Conservation (phyloP, 1,140 invertebrate species). For the Caerostris darwini region DNA sequence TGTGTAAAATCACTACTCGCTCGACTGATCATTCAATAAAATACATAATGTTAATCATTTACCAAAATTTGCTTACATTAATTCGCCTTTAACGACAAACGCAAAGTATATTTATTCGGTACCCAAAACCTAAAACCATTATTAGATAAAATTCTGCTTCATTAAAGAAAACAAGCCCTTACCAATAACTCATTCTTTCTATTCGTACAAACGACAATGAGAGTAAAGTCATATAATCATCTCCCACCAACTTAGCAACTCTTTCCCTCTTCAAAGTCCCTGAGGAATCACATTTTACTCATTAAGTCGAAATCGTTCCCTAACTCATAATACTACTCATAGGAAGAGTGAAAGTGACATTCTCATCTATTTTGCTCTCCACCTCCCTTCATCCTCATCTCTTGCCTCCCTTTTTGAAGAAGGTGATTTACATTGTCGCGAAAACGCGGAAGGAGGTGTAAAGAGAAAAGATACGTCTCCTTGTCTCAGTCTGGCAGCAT, state of each 20-base stretch:
- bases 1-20: too few species aligned
- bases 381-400: too few species aligned
- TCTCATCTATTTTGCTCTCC: neutral
- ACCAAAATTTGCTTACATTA: neutral
- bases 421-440: neutral
- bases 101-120: neutral
- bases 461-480: constrained; percentile 23
- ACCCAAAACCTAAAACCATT: neutral
- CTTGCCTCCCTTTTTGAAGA: neutral
- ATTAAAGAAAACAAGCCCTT: neutral
- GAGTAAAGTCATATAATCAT: constrained; percentile 11
- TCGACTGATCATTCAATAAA: neutral
- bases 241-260: neutral
- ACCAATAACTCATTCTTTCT: neutral
- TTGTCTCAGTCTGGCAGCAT: neutral
- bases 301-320: constrained; percentile 30
- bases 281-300: neutral
- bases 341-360: neutral
- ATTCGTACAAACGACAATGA: neutral
- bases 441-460: constrained; percentile 13
- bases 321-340: neutral
- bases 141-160: neutral
- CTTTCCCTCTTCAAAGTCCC: neutral
- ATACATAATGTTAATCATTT: neutral
- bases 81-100: neutral